Conservation (phyloP, 2,797 vertebrate genomes). For the Sebastes trivittatus region DNA sequence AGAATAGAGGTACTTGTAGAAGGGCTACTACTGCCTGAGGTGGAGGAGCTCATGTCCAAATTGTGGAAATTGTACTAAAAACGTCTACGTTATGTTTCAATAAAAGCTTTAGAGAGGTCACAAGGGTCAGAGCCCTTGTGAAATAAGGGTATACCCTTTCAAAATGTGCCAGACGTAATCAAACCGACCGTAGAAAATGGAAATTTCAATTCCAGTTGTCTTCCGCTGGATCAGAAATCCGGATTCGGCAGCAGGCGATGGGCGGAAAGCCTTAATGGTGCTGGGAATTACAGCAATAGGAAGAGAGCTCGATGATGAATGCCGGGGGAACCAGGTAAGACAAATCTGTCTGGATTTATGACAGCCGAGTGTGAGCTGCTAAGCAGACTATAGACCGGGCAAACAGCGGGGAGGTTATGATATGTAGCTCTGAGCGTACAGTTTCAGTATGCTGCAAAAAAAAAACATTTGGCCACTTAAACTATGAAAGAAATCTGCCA, state of each 20-base stretch:
- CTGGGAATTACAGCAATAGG: conserved; percentile 42
- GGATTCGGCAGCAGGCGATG: conserved; percentile 21
- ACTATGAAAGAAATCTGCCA: neutral
- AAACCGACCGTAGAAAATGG: neutral
- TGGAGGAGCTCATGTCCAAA: neutral
- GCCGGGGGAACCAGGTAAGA: conserved; percentile 56
- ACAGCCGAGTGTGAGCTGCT: conserved; percentile 54
- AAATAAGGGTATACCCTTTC: conserved; percentile 1
- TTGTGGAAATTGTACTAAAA: neutral
- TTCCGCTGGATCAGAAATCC: conserved; percentile 31
- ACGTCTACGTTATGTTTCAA: neutral
- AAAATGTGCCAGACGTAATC: conserved; percentile 24
- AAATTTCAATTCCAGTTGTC: conserved; percentile 48
- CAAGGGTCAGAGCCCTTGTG: neutral
- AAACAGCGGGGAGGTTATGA: conserved; percentile 36
- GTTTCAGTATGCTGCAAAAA: neutral
- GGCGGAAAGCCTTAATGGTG: conserved; percentile 44
- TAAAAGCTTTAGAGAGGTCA: conserved; percentile 10
- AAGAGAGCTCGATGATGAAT: conserved; percentile 28
- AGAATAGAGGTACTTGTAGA: neutral
- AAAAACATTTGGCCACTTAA: neutral
- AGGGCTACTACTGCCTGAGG: neutral
- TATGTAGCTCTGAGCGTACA: neutral
- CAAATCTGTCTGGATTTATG: conserved; percentile 67
- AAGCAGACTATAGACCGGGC: conserved; percentile 50